Conservation (phyloP, 2,797 vertebrate species). For the Melanitta fusca region DNA sequence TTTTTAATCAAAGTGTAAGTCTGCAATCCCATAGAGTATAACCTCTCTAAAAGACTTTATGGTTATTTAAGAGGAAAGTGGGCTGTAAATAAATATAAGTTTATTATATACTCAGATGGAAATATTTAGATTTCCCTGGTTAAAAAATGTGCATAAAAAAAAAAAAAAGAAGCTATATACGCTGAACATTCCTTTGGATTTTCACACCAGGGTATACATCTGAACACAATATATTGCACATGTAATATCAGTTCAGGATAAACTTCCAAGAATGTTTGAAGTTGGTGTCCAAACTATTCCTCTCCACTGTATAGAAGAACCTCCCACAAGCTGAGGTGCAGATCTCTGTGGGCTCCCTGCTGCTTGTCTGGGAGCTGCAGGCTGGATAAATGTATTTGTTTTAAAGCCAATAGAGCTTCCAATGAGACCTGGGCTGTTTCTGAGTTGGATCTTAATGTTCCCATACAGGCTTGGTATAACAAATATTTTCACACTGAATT, state of each 20-base stretch:
- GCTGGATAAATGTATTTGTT: neutral
- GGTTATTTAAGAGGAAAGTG: slow-evolving; percentile 5
- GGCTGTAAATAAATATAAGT: neutral
- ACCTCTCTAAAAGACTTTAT: neutral
- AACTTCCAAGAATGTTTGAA: neutral
- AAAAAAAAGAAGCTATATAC: neutral
- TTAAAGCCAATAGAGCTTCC: neutral
- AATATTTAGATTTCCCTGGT: neutral
- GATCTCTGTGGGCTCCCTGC: neutral
- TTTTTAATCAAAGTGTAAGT: slow-evolving; percentile 2
- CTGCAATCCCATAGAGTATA: neutral
- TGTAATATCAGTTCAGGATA: neutral
- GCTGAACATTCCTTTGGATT: neutral
- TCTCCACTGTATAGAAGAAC: neutral
- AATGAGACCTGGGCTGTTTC: neutral
- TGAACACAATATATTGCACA: neutral
- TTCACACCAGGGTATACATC: neutral
- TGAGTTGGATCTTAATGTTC: neutral
- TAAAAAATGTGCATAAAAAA: neutral
- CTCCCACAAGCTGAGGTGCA: neutral
- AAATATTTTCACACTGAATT: neutral
- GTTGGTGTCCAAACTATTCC: neutral
- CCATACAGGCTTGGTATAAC: neutral
- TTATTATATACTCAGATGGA: neutral
- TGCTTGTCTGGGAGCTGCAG: neutral